A percentile compares a stretch with the other conserved stretches of the same genome.
phyloP scores from a whole-genome alignment of 92 coral and sea anemone species.

The Epizoanthus ramosus region DNA sequence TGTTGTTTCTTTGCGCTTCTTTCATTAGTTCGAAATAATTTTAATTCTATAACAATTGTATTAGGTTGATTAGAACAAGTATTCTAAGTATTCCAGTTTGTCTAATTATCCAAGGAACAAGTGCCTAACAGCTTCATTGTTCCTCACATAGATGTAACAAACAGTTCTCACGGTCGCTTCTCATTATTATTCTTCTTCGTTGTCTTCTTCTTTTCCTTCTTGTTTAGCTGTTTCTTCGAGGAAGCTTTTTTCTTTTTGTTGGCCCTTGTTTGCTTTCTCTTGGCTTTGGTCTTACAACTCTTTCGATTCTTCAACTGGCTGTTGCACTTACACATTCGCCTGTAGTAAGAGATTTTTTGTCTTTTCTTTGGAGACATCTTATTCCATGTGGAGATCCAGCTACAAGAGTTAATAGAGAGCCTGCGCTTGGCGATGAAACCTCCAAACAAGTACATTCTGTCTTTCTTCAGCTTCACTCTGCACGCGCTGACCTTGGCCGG shows the following conservation, averaged over 20 bases:
- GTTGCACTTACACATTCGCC: constrained; percentile 26
- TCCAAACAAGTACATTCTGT: constrained; percentile 13
- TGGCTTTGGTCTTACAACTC: constrained; percentile 12
- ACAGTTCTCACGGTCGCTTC: no score
- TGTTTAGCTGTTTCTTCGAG: no score
- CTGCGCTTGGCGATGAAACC: constrained; percentile 5
- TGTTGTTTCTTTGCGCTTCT: no score
- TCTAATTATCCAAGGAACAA: no score
- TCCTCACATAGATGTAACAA: no score
- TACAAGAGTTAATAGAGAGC: constrained; percentile 14
- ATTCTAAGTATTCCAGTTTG: no score
- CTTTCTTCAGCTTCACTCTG: constrained; percentile 14
- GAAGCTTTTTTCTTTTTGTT: background rate
- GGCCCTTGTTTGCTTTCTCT: background rate
- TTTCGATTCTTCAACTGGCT: constrained; percentile 2
- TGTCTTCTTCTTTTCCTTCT: no score
- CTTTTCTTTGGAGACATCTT: constrained; percentile 7
- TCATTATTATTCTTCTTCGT: no score
- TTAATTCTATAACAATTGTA: no score
- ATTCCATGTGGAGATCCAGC: constrained; percentile 12
- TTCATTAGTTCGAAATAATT: no score
- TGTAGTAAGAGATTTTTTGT: constrained; percentile 5
- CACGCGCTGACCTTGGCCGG: constrained; percentile 13
- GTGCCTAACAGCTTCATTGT: no score
- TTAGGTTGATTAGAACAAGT: no score